Percentiles rank a stretch among this genome's conserved stretches.
Conservation (phyloP, 1,140 invertebrate species). For the Apis laboriosa region DNA sequence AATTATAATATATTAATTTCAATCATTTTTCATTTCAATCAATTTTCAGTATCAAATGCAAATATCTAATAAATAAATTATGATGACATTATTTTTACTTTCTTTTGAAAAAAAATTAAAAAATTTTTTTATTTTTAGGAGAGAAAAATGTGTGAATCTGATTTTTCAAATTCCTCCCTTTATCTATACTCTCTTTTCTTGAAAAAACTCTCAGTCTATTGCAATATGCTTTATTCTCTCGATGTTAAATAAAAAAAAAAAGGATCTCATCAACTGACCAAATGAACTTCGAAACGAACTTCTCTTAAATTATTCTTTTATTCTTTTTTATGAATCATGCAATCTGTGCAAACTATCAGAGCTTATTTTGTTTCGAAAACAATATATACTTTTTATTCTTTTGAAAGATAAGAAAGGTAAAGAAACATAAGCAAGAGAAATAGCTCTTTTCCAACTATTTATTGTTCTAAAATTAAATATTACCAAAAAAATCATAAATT, state of each 20-base stretch:
- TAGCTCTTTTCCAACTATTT: neutral
- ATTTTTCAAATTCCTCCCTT: no score
- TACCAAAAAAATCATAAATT: neutral
- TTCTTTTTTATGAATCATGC: neutral
- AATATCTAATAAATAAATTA: no score
- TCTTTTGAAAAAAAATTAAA: neutral
- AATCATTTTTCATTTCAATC: neutral
- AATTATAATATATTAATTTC: no score
- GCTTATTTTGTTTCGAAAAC: neutral
- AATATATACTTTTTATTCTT: neutral
- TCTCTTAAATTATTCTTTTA: neutral
- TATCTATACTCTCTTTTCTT: no score
- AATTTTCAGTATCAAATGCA: neutral
- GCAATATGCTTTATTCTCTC: neutral
- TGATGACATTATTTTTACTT: neutral
- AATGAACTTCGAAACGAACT: neutral
- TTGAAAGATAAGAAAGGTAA: neutral
- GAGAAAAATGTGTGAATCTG: no score
- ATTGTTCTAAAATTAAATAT: conserved; percentile 5
- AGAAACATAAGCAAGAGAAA: neutral
- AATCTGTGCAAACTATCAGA: neutral
- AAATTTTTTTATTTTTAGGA: no score
- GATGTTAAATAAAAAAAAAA: neutral
- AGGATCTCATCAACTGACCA: neutral
- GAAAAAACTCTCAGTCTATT: no score